Base-by-base conservation (phyloP, 2,888 invertebrate genomes). In the Netelia inedita region DNA sequence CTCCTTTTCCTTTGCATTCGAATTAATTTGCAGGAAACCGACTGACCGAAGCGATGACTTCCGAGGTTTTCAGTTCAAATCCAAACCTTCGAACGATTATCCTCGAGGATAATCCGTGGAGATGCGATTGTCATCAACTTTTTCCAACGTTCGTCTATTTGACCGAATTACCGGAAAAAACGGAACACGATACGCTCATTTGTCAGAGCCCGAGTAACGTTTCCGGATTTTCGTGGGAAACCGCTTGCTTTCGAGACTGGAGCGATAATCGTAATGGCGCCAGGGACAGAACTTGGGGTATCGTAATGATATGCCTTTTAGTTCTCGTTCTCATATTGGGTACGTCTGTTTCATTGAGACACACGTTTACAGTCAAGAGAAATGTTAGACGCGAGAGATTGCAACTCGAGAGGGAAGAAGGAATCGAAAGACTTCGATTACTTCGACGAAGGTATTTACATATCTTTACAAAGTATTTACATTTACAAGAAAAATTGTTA, bases 61-160 rank as follows among this genome's bases (percentile, higher is more conserved):
- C 94, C 8, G 94, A 94, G 1, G 95, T 95, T 89, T 97, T 97
- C 89, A 94, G 94, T 0, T 94, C 94, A 1, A 96, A 96, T 92
- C 94, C 94, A 10, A 95, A 95, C 85, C 93, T 96, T 63, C 94
- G 94, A 83, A 94, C 94, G 75, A 92, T 97, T n/a, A 94, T 95
- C 90, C 91, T 97, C 65, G 95, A 95, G 16, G 96, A 97, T 89
- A 97, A 97, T 92, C 96, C 96, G 87, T 97, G 97, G 97, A 94
- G 96, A 83, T 97, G 97, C 91, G 96, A 96, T 85, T 97, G 97
- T 89, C 88, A 89, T 0, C 94, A 95, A 23, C 95, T 97, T 91
- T 94, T 95, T 76, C 94, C 95, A 10, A 95, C 96, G 89, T 96
- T 95, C 88, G 94, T 95, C 82, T 96, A 94, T 91, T 90, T 97